Evolutionary conservation across 2,888 invertebrate species (phyloP), one percentile per base, ranked within the genome.

Genomic region (Halictus quadricinctus): DNA sequence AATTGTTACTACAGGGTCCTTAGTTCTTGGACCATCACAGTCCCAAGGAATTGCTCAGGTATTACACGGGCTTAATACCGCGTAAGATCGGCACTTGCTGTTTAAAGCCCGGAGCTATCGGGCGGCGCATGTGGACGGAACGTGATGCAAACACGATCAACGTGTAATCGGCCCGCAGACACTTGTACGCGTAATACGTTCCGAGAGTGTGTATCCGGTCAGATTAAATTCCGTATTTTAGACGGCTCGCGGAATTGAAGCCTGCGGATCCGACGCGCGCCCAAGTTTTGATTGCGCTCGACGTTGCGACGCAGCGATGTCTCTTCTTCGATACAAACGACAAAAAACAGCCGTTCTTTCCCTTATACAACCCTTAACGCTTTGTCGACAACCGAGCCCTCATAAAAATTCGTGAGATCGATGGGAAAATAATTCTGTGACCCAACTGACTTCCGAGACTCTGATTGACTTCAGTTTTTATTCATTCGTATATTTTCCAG

Each of bases 111-210:
- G 18, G 29, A 58, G 78, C 15, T 80, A 77, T 83, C 69, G 73
- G 79, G 64, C 15, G 70, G 70, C 66, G 82, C 69, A 73, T 90
- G 90, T 89, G 88, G 87, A 87, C 90, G 76, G 90, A 89, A 89
- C 89, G 89, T 90, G 89, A 88, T 79, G 85, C 90, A 87, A 89
- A 88, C 89, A 86, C 88, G 89, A 89, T 89, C 86, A 84, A 83
- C 81, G 83, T 72, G 81, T 89, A 89, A 89, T 88, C 86, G 81
- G 81, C 80, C 75, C 83, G 78, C 80, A 82, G 84, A 84, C 80
- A 81, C 85, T 84, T 83, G 83, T 83, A 83, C 81, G 84, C 81
- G 80, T 82, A 79, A 84, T 81, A 81, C 76, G 66, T 70, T 75
- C 64, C 81, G 70, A 60, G 46, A 15, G 60, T 64, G 29, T 74